Evolutionary conservation across 2,797 vertebrate genomes (phyloP).

Genomic region (Xiphorhynchus erythropygius): DNA sequence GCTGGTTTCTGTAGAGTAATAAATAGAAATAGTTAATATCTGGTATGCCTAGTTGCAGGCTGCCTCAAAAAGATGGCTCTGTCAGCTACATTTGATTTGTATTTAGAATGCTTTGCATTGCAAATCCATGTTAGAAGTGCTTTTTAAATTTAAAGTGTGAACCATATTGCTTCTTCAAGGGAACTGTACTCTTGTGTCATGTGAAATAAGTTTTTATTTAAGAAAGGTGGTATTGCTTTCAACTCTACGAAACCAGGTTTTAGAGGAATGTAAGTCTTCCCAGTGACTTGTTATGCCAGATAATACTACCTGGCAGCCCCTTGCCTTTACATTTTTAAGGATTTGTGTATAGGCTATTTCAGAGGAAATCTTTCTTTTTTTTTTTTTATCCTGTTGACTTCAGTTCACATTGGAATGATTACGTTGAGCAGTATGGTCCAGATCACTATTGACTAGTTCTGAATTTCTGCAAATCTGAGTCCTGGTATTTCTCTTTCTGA

Average conservation of each 20-base stretch:
- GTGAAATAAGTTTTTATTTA: constrained; percentile 28
- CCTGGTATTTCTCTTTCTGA: background rate
- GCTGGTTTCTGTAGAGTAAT: background rate
- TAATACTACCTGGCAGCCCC: background rate
- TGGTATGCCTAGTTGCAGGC: background rate
- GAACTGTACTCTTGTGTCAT: background rate
- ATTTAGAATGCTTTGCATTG: constrained; percentile 44
- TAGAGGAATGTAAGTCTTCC: constrained; percentile 11
- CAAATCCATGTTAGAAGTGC: constrained; percentile 35
- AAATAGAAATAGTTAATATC: constrained; percentile 34
- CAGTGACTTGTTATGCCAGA: background rate
- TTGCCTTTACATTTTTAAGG: background rate
- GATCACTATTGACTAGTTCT: background rate
- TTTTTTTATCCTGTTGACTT: background rate
- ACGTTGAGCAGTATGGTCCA: background rate
- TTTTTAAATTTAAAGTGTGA: constrained; percentile 32
- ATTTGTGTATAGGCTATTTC: background rate
- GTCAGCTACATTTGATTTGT: constrained; percentile 45
- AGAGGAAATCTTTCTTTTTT: background rate
- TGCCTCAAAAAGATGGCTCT: constrained; percentile 33
- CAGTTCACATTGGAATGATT: background rate
- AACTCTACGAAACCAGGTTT: constrained; percentile 13
- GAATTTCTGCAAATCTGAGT: background rate
- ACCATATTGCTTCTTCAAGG: constrained; percentile 35
- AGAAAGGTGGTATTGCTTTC: constrained; percentile 19